These are phyloP conservation scores for Mesocricetus auratus DNA, from an alignment of 2,113 vertebrate species.

Conservation along the genomic window DNA sequence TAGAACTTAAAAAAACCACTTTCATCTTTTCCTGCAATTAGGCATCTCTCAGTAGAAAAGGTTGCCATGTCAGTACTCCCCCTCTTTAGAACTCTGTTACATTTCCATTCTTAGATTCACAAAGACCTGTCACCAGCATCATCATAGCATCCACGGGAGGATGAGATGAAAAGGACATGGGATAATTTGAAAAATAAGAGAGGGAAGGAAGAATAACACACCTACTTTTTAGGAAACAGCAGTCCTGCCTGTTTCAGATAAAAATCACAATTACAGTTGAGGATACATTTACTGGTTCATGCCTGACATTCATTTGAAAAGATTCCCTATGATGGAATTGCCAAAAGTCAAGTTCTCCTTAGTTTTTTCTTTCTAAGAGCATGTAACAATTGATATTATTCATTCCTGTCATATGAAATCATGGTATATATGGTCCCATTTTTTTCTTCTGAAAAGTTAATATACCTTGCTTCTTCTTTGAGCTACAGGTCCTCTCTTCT, in stretches of 20 bases:
- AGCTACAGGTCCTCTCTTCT: background rate
- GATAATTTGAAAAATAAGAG: background rate
- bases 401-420: background rate
- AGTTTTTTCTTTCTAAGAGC: background rate
- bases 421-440: background rate
- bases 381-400: background rate
- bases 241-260: background rate
- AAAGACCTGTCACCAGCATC: constrained; percentile 50
- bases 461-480: background rate
- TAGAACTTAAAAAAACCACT: constrained; percentile 1
- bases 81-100: background rate
- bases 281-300: constrained; percentile 4
- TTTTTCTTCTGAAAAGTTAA: background rate
- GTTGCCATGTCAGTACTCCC: constrained; percentile 26
- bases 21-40: constrained; percentile 19
- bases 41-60: constrained; percentile 60
- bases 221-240: background rate
- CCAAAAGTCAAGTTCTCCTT: constrained; percentile 12
- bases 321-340: background rate
- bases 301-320: background rate
- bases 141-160: background rate
- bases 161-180: background rate
- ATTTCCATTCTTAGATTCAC: constrained; percentile 45
- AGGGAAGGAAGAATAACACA: background rate
- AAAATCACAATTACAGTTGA: constrained; percentile 20